Base-by-base conservation (phyloP, 53 echinoderm and acorn worm species). In the Holothuria scabra region DNA sequence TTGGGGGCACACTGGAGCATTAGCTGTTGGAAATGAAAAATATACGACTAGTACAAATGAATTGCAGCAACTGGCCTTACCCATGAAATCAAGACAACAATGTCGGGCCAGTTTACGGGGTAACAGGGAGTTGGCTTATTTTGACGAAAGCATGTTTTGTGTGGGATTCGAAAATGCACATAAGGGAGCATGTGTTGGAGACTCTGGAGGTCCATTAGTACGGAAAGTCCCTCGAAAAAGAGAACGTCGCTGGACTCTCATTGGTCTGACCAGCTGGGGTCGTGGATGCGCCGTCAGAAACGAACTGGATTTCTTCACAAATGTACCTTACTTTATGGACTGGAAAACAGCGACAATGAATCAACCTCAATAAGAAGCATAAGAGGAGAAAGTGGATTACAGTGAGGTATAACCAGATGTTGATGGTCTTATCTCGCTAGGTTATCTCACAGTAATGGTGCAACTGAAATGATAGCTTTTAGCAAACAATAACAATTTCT, bases 211-310 rank as follows among this genome's bases (percentile, higher is more conserved):
- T 11, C 76, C 76, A 13, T 14, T 76, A 18, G 32, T 76, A 1
- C 56, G 57, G 76, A 46, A 76, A 10, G 76, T 58, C 2, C 14
- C 13, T 28, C 0, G 0, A 1, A 25, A n/a, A 49, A 55, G 2
- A 14, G 5, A 10, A 10, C 49, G 76, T 20, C 56, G 78, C 2
- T 78, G 78, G 78, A 56, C 57, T 30, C 55, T 78, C 29, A 78
- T 78, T 58, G 78, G 78, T 12, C 20, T 78, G 12, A 56, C 28
- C 78, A 78, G 78, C 52, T 78, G 78, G 78, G 78, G 78, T 57
- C 26, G 26, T 30, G 78, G 78, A 19, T 78, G 78, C 56, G 78
- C 78, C 21, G 19, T 78, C 55, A 16, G 2, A 28, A 58, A 58
- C 56, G 78, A 78, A 31, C 24, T 78, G 28, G 78, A 78, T 78